These are phyloP conservation scores for Poeciliopsis paucimaculata DNA, from an alignment of 2,797 vertebrate genomes.

Conservation along the genomic window DNA sequence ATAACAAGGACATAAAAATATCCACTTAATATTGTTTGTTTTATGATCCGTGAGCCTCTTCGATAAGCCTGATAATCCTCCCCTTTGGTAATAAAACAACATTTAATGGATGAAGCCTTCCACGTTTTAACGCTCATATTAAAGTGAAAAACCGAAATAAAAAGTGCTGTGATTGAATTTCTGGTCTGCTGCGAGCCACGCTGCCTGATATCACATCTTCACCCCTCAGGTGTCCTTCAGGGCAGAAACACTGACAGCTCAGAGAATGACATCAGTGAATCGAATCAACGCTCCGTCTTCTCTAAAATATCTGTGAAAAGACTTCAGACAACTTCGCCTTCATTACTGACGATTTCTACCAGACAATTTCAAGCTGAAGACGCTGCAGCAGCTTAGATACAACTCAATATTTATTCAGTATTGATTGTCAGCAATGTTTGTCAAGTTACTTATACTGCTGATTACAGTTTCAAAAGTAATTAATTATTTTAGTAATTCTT, in stretches of 20 bases:
- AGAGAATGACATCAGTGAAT: not conserved
- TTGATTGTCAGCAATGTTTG: not conserved
- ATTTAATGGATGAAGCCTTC: not conserved
- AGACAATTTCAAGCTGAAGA: not conserved
- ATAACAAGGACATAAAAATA: not conserved
- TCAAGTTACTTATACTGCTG: no score
- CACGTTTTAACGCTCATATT: not conserved
- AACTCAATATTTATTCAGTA: not conserved
- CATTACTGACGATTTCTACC: not conserved
- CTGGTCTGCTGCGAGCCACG: not conserved
- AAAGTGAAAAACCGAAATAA: constrained; percentile 1
- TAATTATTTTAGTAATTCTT: no score
- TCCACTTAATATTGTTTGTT: not conserved
- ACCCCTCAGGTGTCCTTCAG: not conserved
- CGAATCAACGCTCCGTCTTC: not conserved
- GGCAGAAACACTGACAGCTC: not conserved
- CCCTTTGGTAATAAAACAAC: not conserved
- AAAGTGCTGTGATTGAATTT: not conserved
- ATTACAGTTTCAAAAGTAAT: no score
- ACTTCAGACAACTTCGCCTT: not conserved
- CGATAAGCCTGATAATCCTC: not conserved
- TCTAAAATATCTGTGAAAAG: not conserved
- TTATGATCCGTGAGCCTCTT: not conserved
- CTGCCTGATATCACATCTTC: not conserved
- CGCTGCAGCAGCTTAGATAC: not conserved